These are phyloP conservation scores for Casuarius casuarius DNA, from an alignment of 2,113 vertebrate species.

Conservation along the genomic window DNA sequence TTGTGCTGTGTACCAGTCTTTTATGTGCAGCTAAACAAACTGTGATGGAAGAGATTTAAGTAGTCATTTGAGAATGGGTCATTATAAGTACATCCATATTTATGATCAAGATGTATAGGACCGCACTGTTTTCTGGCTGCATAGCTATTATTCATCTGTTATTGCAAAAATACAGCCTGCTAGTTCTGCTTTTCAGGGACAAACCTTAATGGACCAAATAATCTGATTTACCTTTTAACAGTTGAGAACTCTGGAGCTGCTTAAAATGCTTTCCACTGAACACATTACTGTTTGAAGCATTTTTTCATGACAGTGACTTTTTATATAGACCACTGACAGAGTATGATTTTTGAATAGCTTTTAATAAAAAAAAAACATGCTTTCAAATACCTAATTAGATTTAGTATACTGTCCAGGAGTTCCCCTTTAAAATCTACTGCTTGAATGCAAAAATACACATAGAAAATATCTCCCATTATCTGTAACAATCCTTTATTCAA, in stretches of 20 bases:
- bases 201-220: not conserved
- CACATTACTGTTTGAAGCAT: not conserved
- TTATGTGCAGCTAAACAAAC: constrained; percentile 24
- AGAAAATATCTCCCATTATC: not conserved
- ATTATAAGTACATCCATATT: constrained; percentile 45
- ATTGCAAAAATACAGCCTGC: constrained; percentile 20
- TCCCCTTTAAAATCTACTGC: not conserved
- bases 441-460: not conserved
- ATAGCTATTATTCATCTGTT: constrained; percentile 13
- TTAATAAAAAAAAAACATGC: not conserved
- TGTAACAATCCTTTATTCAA: not conserved
- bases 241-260: not conserved
- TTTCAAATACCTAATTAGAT: not conserved
- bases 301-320: not conserved
- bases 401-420: not conserved
- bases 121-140: not conserved
- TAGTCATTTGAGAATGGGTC: constrained; percentile 19
- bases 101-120: constrained; percentile 41
- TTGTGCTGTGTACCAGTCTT: not conserved
- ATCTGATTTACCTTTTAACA: constrained; percentile 25
- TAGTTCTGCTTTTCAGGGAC: constrained; percentile 5
- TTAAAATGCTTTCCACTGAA: not conserved
- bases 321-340: not conserved
- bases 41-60: constrained; percentile 11
- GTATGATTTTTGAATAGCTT: not conserved